phyloP scores from a whole-genome alignment of 2,113 vertebrate species.

The Beaufortia kweichowensis region DNA sequence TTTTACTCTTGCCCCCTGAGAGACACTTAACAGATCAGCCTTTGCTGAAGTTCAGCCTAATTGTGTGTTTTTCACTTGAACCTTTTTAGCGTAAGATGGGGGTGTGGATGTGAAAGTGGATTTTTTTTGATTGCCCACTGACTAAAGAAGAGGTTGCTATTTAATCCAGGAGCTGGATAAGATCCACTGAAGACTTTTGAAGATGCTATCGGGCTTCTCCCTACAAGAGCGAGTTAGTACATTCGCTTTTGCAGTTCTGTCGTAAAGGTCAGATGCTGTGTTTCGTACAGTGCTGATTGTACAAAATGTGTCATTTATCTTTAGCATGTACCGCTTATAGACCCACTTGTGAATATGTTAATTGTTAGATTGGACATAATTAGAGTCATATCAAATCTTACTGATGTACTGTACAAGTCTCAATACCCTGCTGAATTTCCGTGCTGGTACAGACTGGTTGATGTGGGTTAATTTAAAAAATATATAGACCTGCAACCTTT shows the following conservation, averaged over 20 bases:
- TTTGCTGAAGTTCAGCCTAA: constrained; percentile 50
- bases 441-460: no score
- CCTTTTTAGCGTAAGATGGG: constrained; percentile 40
- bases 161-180: constrained; percentile 39
- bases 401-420: no score
- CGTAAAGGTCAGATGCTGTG: background rate
- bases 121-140: constrained; percentile 57
- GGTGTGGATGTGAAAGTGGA: constrained; percentile 44
- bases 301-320: background rate
- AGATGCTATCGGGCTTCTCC: background rate
- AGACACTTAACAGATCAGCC: constrained; percentile 40
- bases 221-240: constrained; percentile 7
- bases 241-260: background rate
- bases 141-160: constrained; percentile 39
- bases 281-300: background rate
- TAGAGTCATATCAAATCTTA: background rate
- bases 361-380: constrained; percentile 9
- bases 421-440: no score
- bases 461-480: no score
- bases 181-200: background rate
- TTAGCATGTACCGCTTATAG: background rate
- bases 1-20: constrained; percentile 43
- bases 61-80: constrained; percentile 55
- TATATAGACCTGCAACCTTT: background rate
- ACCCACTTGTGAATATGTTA: background rate